These are phyloP conservation scores for Chrysodeixis includens DNA, from an alignment of 2,888 invertebrate genomes.

Conservation along the genomic window DNA sequence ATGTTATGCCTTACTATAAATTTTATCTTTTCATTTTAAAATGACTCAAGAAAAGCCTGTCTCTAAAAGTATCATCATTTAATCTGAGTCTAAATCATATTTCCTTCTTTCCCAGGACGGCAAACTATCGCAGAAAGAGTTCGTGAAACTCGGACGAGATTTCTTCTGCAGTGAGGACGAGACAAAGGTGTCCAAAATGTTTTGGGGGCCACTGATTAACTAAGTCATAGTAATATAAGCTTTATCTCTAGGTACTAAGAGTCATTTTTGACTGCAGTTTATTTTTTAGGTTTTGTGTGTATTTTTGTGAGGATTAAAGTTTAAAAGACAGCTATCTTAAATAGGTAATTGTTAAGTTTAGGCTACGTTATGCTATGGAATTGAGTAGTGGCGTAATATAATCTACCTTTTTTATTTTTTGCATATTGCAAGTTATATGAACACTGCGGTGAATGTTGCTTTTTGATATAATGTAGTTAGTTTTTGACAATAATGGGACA, in stretches of 20 bases:
- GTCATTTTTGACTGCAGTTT: constrained; percentile 41
- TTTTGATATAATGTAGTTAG: neutral
- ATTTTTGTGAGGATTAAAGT: neutral
- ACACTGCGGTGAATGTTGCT: neutral
- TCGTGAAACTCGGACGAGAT: constrained; percentile 94
- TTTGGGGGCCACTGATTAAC: constrained; percentile 94
- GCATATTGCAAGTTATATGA: neutral
- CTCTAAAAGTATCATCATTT: no score
- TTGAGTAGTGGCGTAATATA: neutral
- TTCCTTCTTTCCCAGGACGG: constrained; percentile 89
- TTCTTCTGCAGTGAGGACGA: constrained; percentile 94
- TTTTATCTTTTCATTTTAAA: no score
- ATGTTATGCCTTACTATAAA: no score
- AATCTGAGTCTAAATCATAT: neutral
- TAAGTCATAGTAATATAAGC: constrained; percentile 64
- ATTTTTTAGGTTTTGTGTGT: constrained; percentile 10
- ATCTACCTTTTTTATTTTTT: neutral
- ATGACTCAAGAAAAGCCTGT: no score
- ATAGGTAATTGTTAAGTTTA: neutral
- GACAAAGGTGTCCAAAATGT: constrained; percentile 93
- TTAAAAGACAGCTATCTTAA: constrained; percentile 5
- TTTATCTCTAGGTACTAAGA: constrained; percentile 29
- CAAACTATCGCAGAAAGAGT: constrained; percentile 93
- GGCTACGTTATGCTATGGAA: neutral
- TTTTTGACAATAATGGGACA: neutral